These are phyloP conservation scores for Orius insidiosus DNA, from an alignment of 1,140 invertebrate genomes.

Conservation along the genomic window DNA sequence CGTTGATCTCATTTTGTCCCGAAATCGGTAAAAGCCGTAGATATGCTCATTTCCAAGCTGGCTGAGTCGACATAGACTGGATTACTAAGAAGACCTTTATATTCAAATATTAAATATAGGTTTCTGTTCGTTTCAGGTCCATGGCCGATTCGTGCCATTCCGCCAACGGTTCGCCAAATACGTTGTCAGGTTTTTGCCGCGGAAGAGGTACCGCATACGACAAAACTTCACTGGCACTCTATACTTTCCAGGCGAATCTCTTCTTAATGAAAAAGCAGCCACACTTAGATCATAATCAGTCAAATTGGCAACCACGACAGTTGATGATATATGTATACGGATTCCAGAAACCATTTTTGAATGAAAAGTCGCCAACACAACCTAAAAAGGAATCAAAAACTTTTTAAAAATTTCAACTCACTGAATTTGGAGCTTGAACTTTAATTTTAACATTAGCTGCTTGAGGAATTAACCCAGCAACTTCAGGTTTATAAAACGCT, in stretches of 20 bases:
- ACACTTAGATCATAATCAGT: constrained; percentile 30
- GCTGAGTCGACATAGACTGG: constrained; percentile 13
- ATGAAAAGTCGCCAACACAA: constrained; percentile 25
- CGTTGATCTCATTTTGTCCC: constrained; percentile 1
- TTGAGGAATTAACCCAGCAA: constrained; percentile 35
- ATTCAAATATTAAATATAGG: constrained; percentile 14
- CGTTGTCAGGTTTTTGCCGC: background rate
- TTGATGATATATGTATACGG: constrained; percentile 32
- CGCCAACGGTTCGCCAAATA: constrained; percentile 11
- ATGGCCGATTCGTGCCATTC: constrained; percentile 18
- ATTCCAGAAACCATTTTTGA: constrained; percentile 34
- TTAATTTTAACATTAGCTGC: constrained; percentile 32
- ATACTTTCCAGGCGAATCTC: constrained; percentile 1
- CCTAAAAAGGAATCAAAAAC: background rate
- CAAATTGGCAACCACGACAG: constrained; percentile 36
- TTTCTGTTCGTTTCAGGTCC: constrained; percentile 9
- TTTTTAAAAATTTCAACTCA: background rate
- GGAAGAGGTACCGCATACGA: constrained; percentile 7
- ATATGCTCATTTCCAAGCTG: constrained; percentile 2
- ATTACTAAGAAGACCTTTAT: constrained; percentile 12
- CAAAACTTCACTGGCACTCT: constrained; percentile 8
- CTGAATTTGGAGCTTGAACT: constrained; percentile 20
- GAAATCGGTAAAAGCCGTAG: constrained; percentile 2
- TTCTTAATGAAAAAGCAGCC: constrained; percentile 28
- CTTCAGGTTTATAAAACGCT: constrained; percentile 40